Conservation (phyloP, 2,113 vertebrate species). For the Labrus mixtus region DNA sequence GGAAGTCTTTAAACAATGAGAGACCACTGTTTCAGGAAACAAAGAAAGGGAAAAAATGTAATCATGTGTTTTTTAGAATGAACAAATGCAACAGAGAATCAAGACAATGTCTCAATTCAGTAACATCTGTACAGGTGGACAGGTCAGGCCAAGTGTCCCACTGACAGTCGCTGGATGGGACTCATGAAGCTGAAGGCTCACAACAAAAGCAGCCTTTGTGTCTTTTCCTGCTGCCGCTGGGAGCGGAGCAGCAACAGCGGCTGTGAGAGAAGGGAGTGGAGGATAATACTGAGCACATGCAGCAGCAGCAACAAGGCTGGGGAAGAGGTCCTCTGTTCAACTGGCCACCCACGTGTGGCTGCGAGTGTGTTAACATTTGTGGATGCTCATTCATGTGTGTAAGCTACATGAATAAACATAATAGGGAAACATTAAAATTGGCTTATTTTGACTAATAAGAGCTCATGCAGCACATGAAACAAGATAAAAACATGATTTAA, state of each 20-base stretch:
- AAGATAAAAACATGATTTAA: slow-evolving; percentile 2
- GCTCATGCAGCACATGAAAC: neutral
- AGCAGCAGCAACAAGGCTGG: slow-evolving; percentile 29
- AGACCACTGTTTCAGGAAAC: slow-evolving; percentile 31
- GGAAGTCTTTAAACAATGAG: slow-evolving; percentile 24
- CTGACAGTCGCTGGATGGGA: slow-evolving; percentile 45
- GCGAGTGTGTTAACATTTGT: slow-evolving; percentile 50
- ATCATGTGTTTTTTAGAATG: neutral
- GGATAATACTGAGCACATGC: slow-evolving; percentile 53
- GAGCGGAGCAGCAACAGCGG: slow-evolving; percentile 54
- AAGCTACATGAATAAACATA: slow-evolving; percentile 45
- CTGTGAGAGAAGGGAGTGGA: slow-evolving; percentile 66
- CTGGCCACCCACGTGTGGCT: slow-evolving; percentile 72
- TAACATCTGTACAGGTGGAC: slow-evolving; percentile 73
- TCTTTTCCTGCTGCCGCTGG: slow-evolving; percentile 59
- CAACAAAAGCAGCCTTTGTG: slow-evolving; percentile 75
- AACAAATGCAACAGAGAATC: slow-evolving; percentile 16
- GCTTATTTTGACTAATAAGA: neutral
- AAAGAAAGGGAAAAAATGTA: slow-evolving; percentile 35
- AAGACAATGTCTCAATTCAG: slow-evolving; percentile 62
- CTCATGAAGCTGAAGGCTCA: slow-evolving; percentile 42
- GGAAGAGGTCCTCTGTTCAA: slow-evolving; percentile 49
- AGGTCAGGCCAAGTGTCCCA: slow-evolving; percentile 40
- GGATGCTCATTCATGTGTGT: slow-evolving; percentile 52
- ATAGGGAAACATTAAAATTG: slow-evolving; percentile 10